Percentiles rank a stretch among this genome's conserved stretches.
These are phyloP conservation scores for Notolepis coatsorum DNA, from an alignment of 2,797 vertebrate genomes.

Conservation along the genomic window DNA sequence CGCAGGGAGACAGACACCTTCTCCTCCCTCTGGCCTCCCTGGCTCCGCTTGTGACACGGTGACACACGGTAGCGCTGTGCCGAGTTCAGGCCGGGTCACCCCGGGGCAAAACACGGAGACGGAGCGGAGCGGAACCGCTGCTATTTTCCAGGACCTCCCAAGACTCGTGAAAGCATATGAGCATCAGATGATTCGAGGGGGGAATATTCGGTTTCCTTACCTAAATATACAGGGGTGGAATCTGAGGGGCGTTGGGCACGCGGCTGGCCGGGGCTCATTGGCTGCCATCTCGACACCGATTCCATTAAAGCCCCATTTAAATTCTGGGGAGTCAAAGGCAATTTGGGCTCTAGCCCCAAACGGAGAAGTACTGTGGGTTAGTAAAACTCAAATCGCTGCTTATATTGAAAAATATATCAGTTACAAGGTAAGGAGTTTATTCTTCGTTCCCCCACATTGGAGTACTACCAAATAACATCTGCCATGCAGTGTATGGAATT, in stretches of 20 bases:
- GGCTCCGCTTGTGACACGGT: constrained; percentile 76
- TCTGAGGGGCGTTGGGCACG: background rate
- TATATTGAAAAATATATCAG: constrained; percentile 20
- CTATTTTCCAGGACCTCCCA: constrained; percentile 40
- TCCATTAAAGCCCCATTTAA: constrained; percentile 18
- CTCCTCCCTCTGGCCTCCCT: constrained; percentile 76
- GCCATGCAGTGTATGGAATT: constrained; percentile 46
- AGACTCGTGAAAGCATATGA: constrained; percentile 34
- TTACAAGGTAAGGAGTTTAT: constrained; percentile 8
- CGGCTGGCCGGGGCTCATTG: constrained; percentile 4
- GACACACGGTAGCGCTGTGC: constrained; percentile 81
- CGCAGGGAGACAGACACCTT: constrained; percentile 71
- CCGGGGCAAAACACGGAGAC: constrained; percentile 67
- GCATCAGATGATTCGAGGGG: constrained; percentile 12
- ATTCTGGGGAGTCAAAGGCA: constrained; percentile 14
- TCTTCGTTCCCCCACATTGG: constrained; percentile 38
- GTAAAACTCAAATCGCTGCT: no score
- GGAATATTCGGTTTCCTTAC: constrained; percentile 21
- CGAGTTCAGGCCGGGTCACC: constrained; percentile 78
- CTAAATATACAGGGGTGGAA: background rate
- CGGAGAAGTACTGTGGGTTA: constrained; percentile 23
- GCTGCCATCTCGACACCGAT: background rate
- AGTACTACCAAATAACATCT: constrained; percentile 52
- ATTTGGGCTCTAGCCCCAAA: constrained; percentile 5
- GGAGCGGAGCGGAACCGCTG: constrained; percentile 43